phyloP scores from a whole-genome alignment of 2,888 invertebrate species.

The Crematogaster levior region DNA sequence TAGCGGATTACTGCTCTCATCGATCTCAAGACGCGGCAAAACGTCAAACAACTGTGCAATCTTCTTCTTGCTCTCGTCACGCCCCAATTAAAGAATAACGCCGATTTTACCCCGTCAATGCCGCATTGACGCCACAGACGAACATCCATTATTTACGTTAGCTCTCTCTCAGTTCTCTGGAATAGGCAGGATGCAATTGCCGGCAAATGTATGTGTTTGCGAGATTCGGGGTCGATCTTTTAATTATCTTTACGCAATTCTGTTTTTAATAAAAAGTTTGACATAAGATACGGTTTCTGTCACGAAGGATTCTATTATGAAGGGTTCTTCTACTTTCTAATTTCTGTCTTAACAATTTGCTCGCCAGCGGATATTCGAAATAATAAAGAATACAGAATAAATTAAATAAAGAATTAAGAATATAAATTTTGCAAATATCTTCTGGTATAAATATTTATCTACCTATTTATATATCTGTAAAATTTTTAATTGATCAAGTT shows the following conservation, averaged over 20 bases:
- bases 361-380: neutral
- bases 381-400: too few species aligned
- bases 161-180: neutral
- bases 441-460: neutral
- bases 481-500: neutral
- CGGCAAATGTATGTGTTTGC: neutral
- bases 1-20: slow-evolving; percentile 1
- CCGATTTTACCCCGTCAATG: slow-evolving; percentile 11
- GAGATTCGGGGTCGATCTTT: neutral
- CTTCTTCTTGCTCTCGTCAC: slow-evolving; percentile 22
- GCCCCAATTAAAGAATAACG: slow-evolving; percentile 34
- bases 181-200: neutral
- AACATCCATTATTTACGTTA: slow-evolving; percentile 12
- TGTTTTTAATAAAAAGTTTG: neutral
- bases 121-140: neutral
- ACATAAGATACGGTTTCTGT: too few species aligned
- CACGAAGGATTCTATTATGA: neutral
- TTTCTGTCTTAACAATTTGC: neutral
- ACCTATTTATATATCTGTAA: neutral
- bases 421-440: neutral
- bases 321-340: neutral
- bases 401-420: too few species aligned
- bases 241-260: neutral
- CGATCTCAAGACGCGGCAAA: slow-evolving; percentile 39
- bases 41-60: slow-evolving; percentile 23